Evolutionary conservation across 2,113 vertebrate genomes (phyloP), one percentile per base, ranked within the genome.

Genomic region (Sylvilagus bachmani): DNA sequence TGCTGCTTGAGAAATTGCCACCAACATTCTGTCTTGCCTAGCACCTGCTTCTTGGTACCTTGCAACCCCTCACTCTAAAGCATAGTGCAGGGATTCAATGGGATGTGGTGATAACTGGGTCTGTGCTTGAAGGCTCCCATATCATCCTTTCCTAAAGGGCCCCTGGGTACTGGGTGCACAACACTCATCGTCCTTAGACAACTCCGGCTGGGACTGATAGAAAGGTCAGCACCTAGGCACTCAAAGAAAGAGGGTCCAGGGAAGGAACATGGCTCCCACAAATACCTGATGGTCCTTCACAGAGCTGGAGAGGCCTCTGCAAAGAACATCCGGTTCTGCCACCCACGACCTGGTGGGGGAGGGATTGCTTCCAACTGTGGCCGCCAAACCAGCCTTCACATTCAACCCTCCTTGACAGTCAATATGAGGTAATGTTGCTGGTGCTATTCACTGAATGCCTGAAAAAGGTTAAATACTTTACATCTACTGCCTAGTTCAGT

Each of bases 401-500:
- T 21, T 67, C 44, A 10, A 90, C 3, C 67, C 27, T 38, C 13
- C 27, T 77, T 55, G 55, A 85, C n/a, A 86, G 64, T 71, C 19
- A 36, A 86, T 3, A 61, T 21, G 27, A 87, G 21, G 17, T 24
- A 61, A 79, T 12, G 13, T 21, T 78, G 66, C 77, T 75, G n/a
- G 17, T 24, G 75, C 31, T 25, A 89, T 51, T 86, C 95, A 85
- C 1, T 58, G 44, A 93, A 83, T 67, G 93, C 74, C 64, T 86
- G 29, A 82, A 79, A 86, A 86, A 77, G 12, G 36, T 87, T 89
- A 82, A 71, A 67, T 83, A 58, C 79, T 90, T 94, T 89, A 86
- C 2, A 84, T 22, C 75, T 4, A 53, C 58, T 31, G 33, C 25
- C 67, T 91, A 82, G 92, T 21, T 90, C 84, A 79, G 67, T 90